Base-by-base conservation (phyloP, 1,140 invertebrate species). In the Megalopta genalis region DNA sequence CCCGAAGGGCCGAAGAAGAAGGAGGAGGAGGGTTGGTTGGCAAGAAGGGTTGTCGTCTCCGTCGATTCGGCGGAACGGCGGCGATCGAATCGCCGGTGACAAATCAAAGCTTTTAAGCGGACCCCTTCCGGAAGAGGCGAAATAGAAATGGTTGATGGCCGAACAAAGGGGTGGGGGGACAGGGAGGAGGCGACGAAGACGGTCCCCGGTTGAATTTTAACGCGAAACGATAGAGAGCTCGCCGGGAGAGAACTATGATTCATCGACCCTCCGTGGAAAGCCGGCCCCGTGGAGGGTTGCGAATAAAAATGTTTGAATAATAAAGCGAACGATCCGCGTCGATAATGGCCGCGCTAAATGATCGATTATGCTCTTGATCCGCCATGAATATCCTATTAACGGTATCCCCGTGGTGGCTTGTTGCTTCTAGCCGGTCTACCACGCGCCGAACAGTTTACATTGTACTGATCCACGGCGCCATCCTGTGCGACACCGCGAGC, bases 281-380 rank as follows among this genome's bases (percentile, higher is more conserved):
- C 32, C 32, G 32, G 32, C 10, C 39, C 42, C 12, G 10, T 12
- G 10, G 10, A 46, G 12, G 25, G 37, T 0, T 39, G 27, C 66
- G 27, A 62, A 77, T 77, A 77, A 77, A 64, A 71, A 39, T 64
- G 46, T 71, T 77, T 71, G 60, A 71, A 77, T 64, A 64, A 64
- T n/a, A 63, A 70, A 12, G n/a, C n/a, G 63, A 59, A 64, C 49
- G 52, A 52, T 70, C 67, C 42, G 37, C 14, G 42, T 25, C 52
- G 54, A 63, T 62, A 23, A 63, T 37, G n/a, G n/a, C 10, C n/a
- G 2, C 27, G 32, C 2, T 12, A 27, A 62, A 69, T 57, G 54
- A 77, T 52, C 57, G n/a, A 18, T 23, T 23, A 54, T 63, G 46
- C 67, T 16, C 14, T 46, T 70, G 49, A 77, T 54, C 23, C 39